Evolutionary conservation across 2,797 vertebrate species (phyloP).

Genomic region (Sebastes ruberrimus): DNA sequence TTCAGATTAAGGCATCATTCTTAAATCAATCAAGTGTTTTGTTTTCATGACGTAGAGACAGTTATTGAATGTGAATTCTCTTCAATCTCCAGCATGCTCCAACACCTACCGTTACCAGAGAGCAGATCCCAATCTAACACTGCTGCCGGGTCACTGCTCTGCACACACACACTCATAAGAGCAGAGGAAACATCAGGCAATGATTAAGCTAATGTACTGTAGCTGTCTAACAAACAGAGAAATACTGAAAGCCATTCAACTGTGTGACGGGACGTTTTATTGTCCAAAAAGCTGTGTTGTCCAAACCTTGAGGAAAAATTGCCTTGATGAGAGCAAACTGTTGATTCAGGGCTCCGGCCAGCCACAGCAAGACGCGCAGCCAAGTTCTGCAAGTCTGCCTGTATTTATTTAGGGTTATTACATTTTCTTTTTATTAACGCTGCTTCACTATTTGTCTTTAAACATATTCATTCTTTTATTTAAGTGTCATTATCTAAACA

Average conservation of each 20-base stretch:
- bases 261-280: slow-evolving; percentile 62
- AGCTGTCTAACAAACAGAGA: slow-evolving; percentile 63
- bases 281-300: slow-evolving; percentile 64
- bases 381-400: slow-evolving; percentile 52
- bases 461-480: slow-evolving; percentile 41
- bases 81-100: not conserved
- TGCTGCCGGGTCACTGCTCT: slow-evolving; percentile 45
- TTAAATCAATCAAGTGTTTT: not conserved
- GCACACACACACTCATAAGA: slow-evolving; percentile 12
- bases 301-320: slow-evolving; percentile 65
- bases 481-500: slow-evolving; percentile 52
- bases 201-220: slow-evolving; percentile 63
- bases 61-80: not conserved
- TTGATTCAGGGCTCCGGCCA: slow-evolving; percentile 74
- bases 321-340: slow-evolving; percentile 66
- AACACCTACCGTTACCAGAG: slow-evolving; percentile 41
- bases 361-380: slow-evolving; percentile 23
- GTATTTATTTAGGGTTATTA: slow-evolving; percentile 66
- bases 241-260: slow-evolving; percentile 62
- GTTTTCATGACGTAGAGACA: not conserved
- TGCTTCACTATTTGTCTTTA: slow-evolving; percentile 37
- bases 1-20: not conserved
- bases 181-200: slow-evolving; percentile 63
- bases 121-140: slow-evolving; percentile 36
- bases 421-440: slow-evolving; percentile 53